Evolutionary conservation across 37 sponge, comb jelly and placozoan species (phyloP).

Genomic region (Chondrosia reniformis): DNA sequence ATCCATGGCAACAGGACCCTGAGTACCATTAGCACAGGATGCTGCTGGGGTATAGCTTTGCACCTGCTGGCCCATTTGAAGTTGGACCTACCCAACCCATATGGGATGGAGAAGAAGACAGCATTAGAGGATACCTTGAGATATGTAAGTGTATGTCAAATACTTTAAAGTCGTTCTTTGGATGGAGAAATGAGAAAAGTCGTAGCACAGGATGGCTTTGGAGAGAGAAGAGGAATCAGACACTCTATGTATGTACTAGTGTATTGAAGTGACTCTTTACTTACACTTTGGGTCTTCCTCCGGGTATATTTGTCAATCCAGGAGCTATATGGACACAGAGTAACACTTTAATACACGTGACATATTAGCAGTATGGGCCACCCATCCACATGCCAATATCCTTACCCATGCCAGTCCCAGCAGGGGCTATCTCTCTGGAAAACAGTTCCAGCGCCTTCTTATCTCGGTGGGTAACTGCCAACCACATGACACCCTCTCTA

Average conservation of each 20-base stretch:
- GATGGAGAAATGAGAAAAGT: constrained; percentile 80
- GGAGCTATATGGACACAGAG: constrained; percentile 72
- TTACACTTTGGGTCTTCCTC: constrained; percentile 92
- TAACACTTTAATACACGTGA: too few species aligned
- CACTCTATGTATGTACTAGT: neutral
- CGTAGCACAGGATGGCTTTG: constrained; percentile 84
- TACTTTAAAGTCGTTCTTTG: constrained; percentile 41
- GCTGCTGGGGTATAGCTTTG: neutral
- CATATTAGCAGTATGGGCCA: neutral
- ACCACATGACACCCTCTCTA: constrained; percentile 81
- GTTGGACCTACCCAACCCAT: too few species aligned
- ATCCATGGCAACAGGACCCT: neutral
- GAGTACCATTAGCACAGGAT: neutral
- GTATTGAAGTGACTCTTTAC: neutral
- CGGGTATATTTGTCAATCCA: constrained; percentile 78
- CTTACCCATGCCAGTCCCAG: constrained; percentile 94
- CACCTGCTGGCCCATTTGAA: too few species aligned
- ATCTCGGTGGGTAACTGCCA: constrained; percentile 71
- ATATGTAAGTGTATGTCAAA: neutral
- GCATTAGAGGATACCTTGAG: too few species aligned
- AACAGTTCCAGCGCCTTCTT: constrained; percentile 84
- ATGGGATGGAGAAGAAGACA: too few species aligned
- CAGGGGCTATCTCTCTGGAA: constrained; percentile 84
- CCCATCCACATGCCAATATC: neutral
- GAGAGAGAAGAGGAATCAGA: neutral